phyloP scores from a whole-genome alignment of 2,888 invertebrate species.

The Dexiosoma caninum region DNA sequence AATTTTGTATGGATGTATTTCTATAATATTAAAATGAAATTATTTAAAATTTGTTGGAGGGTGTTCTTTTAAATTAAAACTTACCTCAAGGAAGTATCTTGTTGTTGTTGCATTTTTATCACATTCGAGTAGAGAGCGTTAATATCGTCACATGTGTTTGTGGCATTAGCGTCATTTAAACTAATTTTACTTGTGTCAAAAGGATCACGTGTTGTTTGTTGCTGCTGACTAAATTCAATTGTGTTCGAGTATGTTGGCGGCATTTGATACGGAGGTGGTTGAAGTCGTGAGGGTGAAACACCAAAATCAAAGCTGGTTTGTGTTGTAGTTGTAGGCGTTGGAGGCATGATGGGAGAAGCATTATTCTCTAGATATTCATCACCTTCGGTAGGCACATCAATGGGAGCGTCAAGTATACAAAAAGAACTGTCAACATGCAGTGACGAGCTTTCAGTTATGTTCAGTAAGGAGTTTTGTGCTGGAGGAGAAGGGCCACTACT shows the following conservation, averaged over 20 bases:
- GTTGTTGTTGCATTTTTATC: conserved; percentile 62
- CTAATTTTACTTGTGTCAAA: conserved; percentile 81
- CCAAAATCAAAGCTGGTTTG: conserved; percentile 66
- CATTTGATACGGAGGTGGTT: conserved; percentile 80
- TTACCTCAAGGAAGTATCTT: conserved; percentile 61
- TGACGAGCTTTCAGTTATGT: conserved; percentile 68
- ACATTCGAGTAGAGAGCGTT: conserved; percentile 71
- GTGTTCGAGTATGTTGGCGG: conserved; percentile 81
- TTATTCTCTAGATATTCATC: conserved; percentile 62
- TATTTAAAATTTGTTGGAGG: neutral
- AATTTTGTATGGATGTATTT: conserved; percentile 53
- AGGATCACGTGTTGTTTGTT: conserved; percentile 79
- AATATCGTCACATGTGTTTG: conserved; percentile 50
- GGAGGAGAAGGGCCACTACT: conserved; percentile 48
- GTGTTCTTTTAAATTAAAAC: neutral
- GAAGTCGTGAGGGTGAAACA: conserved; percentile 69
- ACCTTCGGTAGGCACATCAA: conserved; percentile 81
- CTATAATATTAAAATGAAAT: neutral
- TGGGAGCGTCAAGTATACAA: conserved; percentile 86
- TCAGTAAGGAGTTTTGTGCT: conserved; percentile 48
- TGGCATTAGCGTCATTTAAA: conserved; percentile 67
- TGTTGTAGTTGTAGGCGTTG: conserved; percentile 56
- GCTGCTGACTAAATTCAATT: conserved; percentile 73
- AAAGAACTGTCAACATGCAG: conserved; percentile 73
- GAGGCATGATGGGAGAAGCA: conserved; percentile 47